A percentile compares a stretch with the other conserved stretches of the same genome.
These are phyloP conservation scores for Catamblyrhynchus diadema DNA, from an alignment of 2,797 vertebrate species.

Conservation along the genomic window DNA sequence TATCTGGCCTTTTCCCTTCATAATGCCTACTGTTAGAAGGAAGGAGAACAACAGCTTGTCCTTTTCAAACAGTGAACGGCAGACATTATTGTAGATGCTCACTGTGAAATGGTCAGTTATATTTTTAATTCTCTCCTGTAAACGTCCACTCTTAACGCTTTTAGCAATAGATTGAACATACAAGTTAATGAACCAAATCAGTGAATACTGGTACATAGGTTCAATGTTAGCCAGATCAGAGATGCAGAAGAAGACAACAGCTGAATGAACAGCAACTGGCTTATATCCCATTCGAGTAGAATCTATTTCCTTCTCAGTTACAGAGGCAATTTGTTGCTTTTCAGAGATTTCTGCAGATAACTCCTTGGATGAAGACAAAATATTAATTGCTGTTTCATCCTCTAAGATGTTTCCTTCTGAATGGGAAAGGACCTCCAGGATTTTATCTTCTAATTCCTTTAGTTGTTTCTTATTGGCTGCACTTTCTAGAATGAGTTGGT, in stretches of 20 bases:
- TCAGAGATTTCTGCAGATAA: conserved; percentile 89
- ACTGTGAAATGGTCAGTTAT: conserved; percentile 87
- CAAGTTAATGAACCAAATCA: conserved; percentile 91
- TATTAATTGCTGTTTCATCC: conserved; percentile 87
- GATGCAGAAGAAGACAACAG: conserved; percentile 91
- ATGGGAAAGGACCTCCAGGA: conserved; percentile 86
- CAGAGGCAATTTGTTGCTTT: conserved; percentile 86
- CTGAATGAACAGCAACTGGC: conserved; percentile 88
- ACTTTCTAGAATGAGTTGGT: conserved; percentile 88
- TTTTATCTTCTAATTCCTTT: conserved; percentile 93
- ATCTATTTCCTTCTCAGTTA: conserved; percentile 89
- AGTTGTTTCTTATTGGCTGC: conserved; percentile 90
- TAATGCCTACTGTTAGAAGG: conserved; percentile 86
- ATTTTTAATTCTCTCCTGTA: conserved; percentile 79
- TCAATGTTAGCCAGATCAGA: conserved; percentile 92
- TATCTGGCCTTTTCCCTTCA: conserved; percentile 83
- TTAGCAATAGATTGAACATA: conserved; percentile 85
- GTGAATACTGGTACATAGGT: conserved; percentile 94
- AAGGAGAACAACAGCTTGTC: conserved; percentile 94
- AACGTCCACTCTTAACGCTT: conserved; percentile 81
- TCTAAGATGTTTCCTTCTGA: conserved; percentile 93
- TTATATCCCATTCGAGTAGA: conserved; percentile 89
- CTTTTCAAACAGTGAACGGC: conserved; percentile 94
- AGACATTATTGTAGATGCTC: conserved; percentile 90
- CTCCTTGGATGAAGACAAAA: conserved; percentile 91